Conservation (phyloP, 2,113 vertebrate species). For the Callopanchax toddi region DNA sequence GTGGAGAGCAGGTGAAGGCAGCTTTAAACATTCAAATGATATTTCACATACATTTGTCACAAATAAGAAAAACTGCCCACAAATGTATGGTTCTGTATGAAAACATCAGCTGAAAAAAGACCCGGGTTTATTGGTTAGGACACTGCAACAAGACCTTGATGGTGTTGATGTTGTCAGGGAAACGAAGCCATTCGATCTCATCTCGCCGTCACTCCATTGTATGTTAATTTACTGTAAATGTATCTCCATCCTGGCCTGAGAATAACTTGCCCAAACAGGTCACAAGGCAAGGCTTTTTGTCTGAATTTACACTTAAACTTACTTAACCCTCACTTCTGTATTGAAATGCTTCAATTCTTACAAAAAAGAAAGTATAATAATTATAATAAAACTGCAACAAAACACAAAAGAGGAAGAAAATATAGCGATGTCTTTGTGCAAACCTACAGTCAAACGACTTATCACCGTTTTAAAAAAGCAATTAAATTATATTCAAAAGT, state of each 20-base stretch:
- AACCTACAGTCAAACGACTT: slow-evolving; percentile 72
- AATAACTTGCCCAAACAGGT: slow-evolving; percentile 67
- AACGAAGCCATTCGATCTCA: slow-evolving; percentile 34
- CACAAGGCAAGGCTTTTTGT: slow-evolving; percentile 71
- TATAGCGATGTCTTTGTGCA: slow-evolving; percentile 68
- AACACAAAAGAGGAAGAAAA: slow-evolving; percentile 40
- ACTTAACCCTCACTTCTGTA: slow-evolving; percentile 49
- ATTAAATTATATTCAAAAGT: slow-evolving; percentile 71
- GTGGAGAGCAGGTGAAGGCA: slow-evolving; percentile 21
- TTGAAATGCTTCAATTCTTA: slow-evolving; percentile 49
- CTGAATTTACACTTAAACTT: slow-evolving; percentile 37
- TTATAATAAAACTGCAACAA: slow-evolving; percentile 58
- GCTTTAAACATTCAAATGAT: slow-evolving; percentile 28
- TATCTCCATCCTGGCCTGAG: slow-evolving; percentile 56
- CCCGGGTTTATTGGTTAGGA: slow-evolving; percentile 13
- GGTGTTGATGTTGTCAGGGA: slow-evolving; percentile 19
- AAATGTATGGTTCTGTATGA: slow-evolving; percentile 59
- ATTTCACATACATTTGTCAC: slow-evolving; percentile 55
- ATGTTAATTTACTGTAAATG: slow-evolving; percentile 19
- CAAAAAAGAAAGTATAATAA: slow-evolving; percentile 8
- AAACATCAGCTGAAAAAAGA: slow-evolving; percentile 15
- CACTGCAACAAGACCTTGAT: slow-evolving; percentile 1
- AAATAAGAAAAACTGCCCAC: slow-evolving; percentile 39
- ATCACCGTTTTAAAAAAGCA: slow-evolving; percentile 66
- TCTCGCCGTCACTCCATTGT: slow-evolving; percentile 26